Evolutionary conservation across 2,888 invertebrate genomes (phyloP).

Genomic region (Drosophila pseudotalamancana): DNA sequence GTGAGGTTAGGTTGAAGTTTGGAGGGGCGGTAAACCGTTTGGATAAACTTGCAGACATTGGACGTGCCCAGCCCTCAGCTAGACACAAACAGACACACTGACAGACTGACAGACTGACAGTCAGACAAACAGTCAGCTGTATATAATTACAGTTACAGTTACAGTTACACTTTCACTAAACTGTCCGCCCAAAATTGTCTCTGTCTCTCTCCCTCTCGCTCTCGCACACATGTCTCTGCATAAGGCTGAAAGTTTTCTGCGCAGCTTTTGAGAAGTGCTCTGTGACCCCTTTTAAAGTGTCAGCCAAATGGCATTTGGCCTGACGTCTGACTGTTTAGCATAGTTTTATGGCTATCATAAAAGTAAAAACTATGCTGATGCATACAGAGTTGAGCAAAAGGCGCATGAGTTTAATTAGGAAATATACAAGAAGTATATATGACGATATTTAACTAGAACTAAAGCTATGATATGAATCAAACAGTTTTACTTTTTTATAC

Average conservation of each 20-base stretch:
- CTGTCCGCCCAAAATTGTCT: slow-evolving; percentile 35
- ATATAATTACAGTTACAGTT: slow-evolving; percentile 79
- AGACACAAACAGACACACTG: slow-evolving; percentile 33
- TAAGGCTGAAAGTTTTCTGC: slow-evolving; percentile 35
- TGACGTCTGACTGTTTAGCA: slow-evolving; percentile 7
- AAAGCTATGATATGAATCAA: too few relatives aligned
- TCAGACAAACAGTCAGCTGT: slow-evolving; percentile 51
- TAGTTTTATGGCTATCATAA: slow-evolving; percentile 34
- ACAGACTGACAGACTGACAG: slow-evolving; percentile 19
- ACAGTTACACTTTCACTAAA: slow-evolving; percentile 79
- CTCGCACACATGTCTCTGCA: slow-evolving; percentile 14
- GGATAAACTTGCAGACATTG: slow-evolving; percentile 63
- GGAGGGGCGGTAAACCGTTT: slow-evolving; percentile 48
- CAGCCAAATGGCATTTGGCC: slow-evolving; percentile 36
- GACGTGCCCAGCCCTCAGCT: slow-evolving; percentile 36
- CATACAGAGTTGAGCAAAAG: not conserved
- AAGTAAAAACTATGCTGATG: not conserved
- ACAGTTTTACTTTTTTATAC: too few relatives aligned
- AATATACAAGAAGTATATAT: not conserved
- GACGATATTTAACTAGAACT: not conserved
- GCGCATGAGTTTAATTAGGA: not conserved
- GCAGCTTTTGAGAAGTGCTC: slow-evolving; percentile 35
- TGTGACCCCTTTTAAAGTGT: slow-evolving; percentile 76
- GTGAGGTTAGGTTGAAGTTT: slow-evolving; percentile 2
- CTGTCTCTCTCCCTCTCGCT: not conserved